Conservation (phyloP, 2,888 invertebrate species). For the Drosophila ustulata region DNA sequence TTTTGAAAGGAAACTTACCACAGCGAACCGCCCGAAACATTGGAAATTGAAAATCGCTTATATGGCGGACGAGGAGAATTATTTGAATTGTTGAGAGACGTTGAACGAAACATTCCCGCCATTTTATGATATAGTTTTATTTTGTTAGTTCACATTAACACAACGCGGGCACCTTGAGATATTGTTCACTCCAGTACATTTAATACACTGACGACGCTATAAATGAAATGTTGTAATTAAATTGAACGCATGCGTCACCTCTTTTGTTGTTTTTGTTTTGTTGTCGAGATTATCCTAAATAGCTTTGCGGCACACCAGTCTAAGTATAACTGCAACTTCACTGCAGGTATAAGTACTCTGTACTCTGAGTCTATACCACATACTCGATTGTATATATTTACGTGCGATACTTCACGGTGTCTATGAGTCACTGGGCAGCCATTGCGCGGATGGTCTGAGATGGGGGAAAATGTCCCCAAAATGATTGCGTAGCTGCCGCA, state of each 20-base stretch:
- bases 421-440: conserved; percentile 47
- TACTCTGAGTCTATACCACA: conserved; percentile 38
- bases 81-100: conserved; percentile 68
- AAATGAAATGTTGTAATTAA: conserved; percentile 39
- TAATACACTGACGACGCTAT: conserved; percentile 38
- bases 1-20: conserved; percentile 79
- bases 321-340: conserved; percentile 61
- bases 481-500: conserved; percentile 32
- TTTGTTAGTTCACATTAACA: conserved; percentile 50
- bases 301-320: conserved; percentile 56
- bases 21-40: conserved; percentile 62
- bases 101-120: conserved; percentile 84
- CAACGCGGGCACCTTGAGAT: conserved; percentile 15
- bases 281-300: conserved; percentile 67
- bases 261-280: conserved; percentile 43
- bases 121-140: conserved; percentile 51
- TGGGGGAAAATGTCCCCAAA: conserved; percentile 52
- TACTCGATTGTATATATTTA: neutral
- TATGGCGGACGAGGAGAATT: conserved; percentile 73
- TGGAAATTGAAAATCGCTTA: conserved; percentile 79
- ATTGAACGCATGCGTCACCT: conserved; percentile 63
- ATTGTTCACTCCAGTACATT: conserved; percentile 50
- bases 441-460: conserved; percentile 34
- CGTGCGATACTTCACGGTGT: conserved; percentile 17
- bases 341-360: conserved; percentile 42